These are phyloP conservation scores for Panulirus ornatus DNA, from an alignment of 1,140 invertebrate species.

Conservation along the genomic window DNA sequence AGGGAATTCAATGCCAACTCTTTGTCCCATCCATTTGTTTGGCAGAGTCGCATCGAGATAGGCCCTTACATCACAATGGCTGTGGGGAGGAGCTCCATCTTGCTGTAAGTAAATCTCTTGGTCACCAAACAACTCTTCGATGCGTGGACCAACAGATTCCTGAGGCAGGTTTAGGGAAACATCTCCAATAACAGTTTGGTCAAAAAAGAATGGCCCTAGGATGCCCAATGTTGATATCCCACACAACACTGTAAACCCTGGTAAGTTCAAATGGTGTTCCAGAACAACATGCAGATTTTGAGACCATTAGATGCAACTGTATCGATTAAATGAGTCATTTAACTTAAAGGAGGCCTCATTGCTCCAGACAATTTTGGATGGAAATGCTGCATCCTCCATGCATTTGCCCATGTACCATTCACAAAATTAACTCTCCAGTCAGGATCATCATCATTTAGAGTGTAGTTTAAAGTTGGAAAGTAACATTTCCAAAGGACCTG, in stretches of 20 bases:
- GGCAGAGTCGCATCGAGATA: neutral
- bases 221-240: neutral
- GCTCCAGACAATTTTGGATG: constrained; percentile 61
- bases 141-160: neutral
- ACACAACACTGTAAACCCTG: constrained; percentile 7
- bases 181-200: neutral
- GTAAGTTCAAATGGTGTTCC: neutral
- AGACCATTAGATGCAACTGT: constrained; percentile 35
- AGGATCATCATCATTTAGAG: constrained; percentile 70
- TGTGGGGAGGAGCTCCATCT: constrained; percentile 7
- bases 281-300: constrained; percentile 55
- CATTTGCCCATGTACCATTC: constrained; percentile 64
- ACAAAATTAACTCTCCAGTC: constrained; percentile 64
- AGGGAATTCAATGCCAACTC: neutral
- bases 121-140: neutral
- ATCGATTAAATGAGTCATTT: constrained; percentile 63
- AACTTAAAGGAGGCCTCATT: constrained; percentile 68
- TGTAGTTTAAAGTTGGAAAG: constrained; percentile 60
- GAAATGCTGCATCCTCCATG: constrained; percentile 53
- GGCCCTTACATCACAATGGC: neutral
- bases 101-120: constrained; percentile 5
- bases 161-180: constrained; percentile 25
- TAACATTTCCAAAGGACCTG: constrained; percentile 58
- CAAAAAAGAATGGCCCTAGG: constrained; percentile 35
- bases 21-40: constrained; percentile 2